phyloP scores from a whole-genome alignment of 2,113 vertebrate species.

The chimpanzee (Pan troglodytes) region DNA sequence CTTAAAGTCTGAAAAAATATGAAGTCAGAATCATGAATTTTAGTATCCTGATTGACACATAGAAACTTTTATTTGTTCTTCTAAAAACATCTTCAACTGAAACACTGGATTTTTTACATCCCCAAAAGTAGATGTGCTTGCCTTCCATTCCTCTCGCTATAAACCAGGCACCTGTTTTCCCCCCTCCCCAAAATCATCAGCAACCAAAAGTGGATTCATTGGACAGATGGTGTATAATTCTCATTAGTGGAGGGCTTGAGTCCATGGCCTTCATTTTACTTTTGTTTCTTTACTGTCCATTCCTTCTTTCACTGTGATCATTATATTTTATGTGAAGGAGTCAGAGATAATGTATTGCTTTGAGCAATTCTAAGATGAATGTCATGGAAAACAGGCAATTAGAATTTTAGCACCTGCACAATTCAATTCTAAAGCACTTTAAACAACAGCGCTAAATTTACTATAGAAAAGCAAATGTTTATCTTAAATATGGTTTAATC shows the following conservation, averaged over 20 bases:
- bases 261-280: slow-evolving; percentile 46
- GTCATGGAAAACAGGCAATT: slow-evolving; percentile 67
- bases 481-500: slow-evolving; percentile 54
- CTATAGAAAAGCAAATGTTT: slow-evolving; percentile 74
- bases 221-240: not conserved
- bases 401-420: slow-evolving; percentile 74
- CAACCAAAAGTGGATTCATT: not conserved
- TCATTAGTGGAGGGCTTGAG: not conserved
- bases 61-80: not conserved
- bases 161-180: not conserved
- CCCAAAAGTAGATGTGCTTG: not conserved
- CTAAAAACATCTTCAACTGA: slow-evolving; percentile 3
- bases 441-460: slow-evolving; percentile 75
- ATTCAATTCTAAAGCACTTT: slow-evolving; percentile 70
- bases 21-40: slow-evolving; percentile 34
- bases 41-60: not conserved
- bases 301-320: slow-evolving; percentile 8
- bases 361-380: slow-evolving; percentile 57
- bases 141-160: not conserved
- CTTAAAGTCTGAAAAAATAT: not conserved
- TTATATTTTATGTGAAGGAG: slow-evolving; percentile 51
- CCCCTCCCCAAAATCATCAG: not conserved
- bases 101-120: not conserved
- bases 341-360: slow-evolving; percentile 59
- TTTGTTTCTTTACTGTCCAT: slow-evolving; percentile 39